Percentiles rank a stretch among this genome's conserved stretches.
phyloP scores from a whole-genome alignment of 2,113 vertebrate species.

The Circaetus gallicus region DNA sequence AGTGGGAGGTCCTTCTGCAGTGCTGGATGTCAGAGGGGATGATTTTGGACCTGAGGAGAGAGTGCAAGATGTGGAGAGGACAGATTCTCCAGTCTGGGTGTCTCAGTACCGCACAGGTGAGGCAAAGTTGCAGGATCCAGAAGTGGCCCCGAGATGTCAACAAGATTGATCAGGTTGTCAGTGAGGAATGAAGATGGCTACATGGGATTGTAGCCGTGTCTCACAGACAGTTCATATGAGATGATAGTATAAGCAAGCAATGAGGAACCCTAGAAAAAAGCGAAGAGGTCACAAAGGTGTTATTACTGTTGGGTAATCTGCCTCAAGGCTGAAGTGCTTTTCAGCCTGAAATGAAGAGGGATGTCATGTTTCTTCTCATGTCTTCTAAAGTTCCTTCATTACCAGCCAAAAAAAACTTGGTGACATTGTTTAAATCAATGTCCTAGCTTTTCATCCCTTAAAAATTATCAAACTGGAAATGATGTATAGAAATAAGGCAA shows the following conservation, averaged over 20 bases:
- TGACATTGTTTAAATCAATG: not conserved
- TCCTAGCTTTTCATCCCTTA: not conserved
- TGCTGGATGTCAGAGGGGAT: not conserved
- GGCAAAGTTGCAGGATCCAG: not conserved
- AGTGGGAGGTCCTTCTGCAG: not conserved
- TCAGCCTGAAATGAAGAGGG: not conserved
- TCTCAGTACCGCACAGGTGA: not conserved
- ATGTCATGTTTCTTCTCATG: not conserved
- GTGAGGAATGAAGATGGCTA: not conserved
- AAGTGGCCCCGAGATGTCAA: not conserved
- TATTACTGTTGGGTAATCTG: not conserved
- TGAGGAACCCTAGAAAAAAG: not conserved
- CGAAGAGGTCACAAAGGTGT: not conserved
- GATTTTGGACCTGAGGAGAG: not conserved
- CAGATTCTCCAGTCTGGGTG: not conserved
- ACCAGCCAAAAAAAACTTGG: not conserved
- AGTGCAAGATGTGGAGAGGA: not conserved
- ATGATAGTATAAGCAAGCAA: not conserved
- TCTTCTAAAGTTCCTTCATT: not conserved
- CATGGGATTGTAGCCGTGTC: rapidly evolving
- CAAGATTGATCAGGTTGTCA: not conserved
- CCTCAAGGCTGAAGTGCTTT: not conserved
- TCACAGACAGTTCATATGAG: not conserved
- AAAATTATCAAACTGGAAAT: not conserved
- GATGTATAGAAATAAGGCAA: not conserved